Base-by-base conservation (phyloP, 2,888 invertebrate genomes). In the Eretmocerus hayati region DNA sequence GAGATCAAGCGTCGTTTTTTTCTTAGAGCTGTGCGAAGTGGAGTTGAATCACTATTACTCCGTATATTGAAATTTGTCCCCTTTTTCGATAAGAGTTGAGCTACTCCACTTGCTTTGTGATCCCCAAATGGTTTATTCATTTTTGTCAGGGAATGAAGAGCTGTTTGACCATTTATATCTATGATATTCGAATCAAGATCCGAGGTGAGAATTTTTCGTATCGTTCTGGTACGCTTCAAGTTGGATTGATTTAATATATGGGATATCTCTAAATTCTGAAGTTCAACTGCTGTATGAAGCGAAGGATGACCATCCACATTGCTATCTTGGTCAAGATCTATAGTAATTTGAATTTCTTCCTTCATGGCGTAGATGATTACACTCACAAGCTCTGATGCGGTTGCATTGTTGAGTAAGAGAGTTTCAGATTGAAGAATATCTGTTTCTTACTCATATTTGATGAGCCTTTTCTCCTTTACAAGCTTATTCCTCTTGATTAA, bases 11-110 rank as follows among this genome's bases (percentile, higher is more conserved):
- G n/a, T 23, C 16, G 23, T 1, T 33, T 42, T 22, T 39, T 46
- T 26, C 20, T 35, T 4, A 42, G 16, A 21, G 46, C 50, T 19
- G 46, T 39, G 9, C 46, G 46, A 11, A 50, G 31, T 16, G 50
- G 46, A 32, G 46, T 50, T 22, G 20, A 33, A 23, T 22, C 35
- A 33, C 8, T 31, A 15, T 20, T 19, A 5, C 13, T 33, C 21
- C 21, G 11, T 15, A n/a, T 8, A 33, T 42, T 42, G 4, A 42
- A n/a, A 13, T 42, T 21, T 30, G 42, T 35, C 13, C 42, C 42
- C 20, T 42, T 11, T 13, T 42, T n/a, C 5, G 35, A 20, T n/a
- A 42, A 8, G 9, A 42, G 15, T 16, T 32, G 13, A 20, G 32
- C 19, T 21, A 42, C 35, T 33, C 35, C 42, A 16, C 33, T 31